Base-by-base conservation (phyloP, 2,113 vertebrate species). In the Trichomycterus rosablanca region DNA sequence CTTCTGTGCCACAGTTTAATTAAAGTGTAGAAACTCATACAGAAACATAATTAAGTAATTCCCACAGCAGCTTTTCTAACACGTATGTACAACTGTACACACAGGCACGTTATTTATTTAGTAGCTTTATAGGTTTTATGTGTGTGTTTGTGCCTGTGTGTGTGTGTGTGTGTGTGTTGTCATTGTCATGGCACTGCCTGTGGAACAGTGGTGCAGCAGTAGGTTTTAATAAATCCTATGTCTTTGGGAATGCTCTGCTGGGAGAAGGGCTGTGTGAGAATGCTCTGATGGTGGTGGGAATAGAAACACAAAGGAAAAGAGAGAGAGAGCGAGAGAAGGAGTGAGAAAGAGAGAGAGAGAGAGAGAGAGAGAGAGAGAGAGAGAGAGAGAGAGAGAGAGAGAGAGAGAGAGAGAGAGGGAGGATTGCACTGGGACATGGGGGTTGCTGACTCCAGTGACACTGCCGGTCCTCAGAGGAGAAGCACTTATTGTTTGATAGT, bases 151-250 rank as follows among this genome's bases (percentile, higher is more conserved):
- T 56, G 53, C 23, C 18, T 55, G 52, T 55, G 51, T 53, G 76
- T 77, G 68, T 73, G 76, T 73, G 74, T 63, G 75, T 78, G 70
- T 78, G 70, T 79, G 59, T 65, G 78, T 70, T 70, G 67, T 63
- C 54, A 61, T 65, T 63, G 57, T 59, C 43, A 71, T 60, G 67
- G 70, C 65, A 63, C 59, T n/a, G 74, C 77, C 80, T 83, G 72
- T 75, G 68, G 75, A 78, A 79, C 71, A 75, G 77, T 50, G 67
- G 64, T 68, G 71, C 77, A 77, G 83, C 81, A 80, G 83, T 83
- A 83, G 79, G 83, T 85, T 86, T 86, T 87, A 87, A 87, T 87
- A 85, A 86, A 83, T 82, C 82, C 80, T 83, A 78, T 84, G 80
- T 87, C 81, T 87, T 81, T 81, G 80, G 76, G 83, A 86, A 76